Base-by-base conservation (phyloP, 2,113 vertebrate species). In the Odobenus rosmarus region DNA sequence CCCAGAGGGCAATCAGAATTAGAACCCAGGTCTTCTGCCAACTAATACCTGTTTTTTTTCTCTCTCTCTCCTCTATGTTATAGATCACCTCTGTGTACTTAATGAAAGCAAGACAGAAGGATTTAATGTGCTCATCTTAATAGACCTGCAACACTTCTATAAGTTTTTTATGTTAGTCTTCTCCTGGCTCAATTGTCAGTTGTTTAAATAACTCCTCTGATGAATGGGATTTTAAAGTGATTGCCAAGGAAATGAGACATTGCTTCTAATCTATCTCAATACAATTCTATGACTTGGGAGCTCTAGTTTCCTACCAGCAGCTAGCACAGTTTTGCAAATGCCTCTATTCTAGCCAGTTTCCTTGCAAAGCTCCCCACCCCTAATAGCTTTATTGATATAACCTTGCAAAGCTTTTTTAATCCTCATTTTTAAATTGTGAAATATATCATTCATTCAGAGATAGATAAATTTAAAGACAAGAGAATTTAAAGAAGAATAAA, bases 341-440 rank as follows among this genome's bases (percentile, higher is more conserved):
- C 23, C 31, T 31, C 31, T 16, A 53, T 81, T 92, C 53, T 46
- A 85, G 28, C 51, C 94, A 86, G 49, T 61, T 92, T 55, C 57
- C 26, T 80, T 94, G n/a, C 39, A 86, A 91, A 72, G 5, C 14
- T 42, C 36, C 51, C 46, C 28, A 14, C 53, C 24, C 28, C 12
- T 14, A 82, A n/a, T 14, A 83, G 21, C 24, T 87, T 83, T 84
- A 81, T 7, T 74, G 51, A 92, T 62, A 72, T 69, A 69, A 85
- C 14, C 19, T 71, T 92, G 26, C 39, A 88, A 36, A 71, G n/a
- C 61, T 42, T 92, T 61, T 87, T 61, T 36, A 61, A 57, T 81
- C 69, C 91, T 83, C n/a, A 88, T 94, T 87, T 90, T 93, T 31
- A 69, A 96, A 96, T 71, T 88, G 42, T 42, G n/a, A 87, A 86